Percentiles rank a stretch among this genome's conserved stretches.
These are phyloP conservation scores for Hemistola chrysoprasaria DNA, from an alignment of 2,888 invertebrate species.

Conservation along the genomic window DNA sequence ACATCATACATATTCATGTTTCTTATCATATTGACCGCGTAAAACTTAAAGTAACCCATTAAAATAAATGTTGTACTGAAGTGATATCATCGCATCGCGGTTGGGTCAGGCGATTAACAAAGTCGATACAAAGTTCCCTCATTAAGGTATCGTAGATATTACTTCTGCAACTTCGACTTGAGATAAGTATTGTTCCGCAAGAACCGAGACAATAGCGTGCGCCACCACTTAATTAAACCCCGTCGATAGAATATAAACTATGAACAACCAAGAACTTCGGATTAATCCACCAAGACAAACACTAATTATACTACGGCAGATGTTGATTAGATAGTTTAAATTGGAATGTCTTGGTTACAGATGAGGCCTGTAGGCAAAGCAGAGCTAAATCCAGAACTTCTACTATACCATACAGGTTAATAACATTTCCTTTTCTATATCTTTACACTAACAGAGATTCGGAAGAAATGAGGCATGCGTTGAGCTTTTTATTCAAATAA, in stretches of 20 bases:
- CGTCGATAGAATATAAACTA: slow-evolving; percentile 58
- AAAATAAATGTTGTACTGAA: slow-evolving; percentile 20
- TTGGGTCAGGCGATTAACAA: slow-evolving; percentile 71
- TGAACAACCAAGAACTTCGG: slow-evolving; percentile 55
- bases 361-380: slow-evolving; percentile 81
- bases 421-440: slow-evolving; percentile 40
- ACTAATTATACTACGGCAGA: slow-evolving; percentile 28
- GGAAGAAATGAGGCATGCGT: slow-evolving; percentile 9
- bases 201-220: slow-evolving; percentile 74
- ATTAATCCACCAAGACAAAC: slow-evolving; percentile 58
- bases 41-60: slow-evolving; percentile 20
- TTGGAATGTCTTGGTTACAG: slow-evolving; percentile 66
- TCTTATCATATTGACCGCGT: slow-evolving; percentile 32
- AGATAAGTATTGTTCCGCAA: slow-evolving; percentile 78
- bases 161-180: slow-evolving; percentile 72
- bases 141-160: slow-evolving; percentile 80
- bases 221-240: slow-evolving; percentile 76
- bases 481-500: slow-evolving; percentile 8
- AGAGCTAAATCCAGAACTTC: slow-evolving; percentile 80
- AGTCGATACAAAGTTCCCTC: slow-evolving; percentile 79
- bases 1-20: slow-evolving; percentile 24
- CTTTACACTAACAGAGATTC: slow-evolving; percentile 28
- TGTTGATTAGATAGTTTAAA: slow-evolving; percentile 26
- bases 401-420: slow-evolving; percentile 80
- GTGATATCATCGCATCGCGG: slow-evolving; percentile 41